phyloP scores from a whole-genome alignment of 2,888 invertebrate species.

The Hydrotaea diabolus region DNA sequence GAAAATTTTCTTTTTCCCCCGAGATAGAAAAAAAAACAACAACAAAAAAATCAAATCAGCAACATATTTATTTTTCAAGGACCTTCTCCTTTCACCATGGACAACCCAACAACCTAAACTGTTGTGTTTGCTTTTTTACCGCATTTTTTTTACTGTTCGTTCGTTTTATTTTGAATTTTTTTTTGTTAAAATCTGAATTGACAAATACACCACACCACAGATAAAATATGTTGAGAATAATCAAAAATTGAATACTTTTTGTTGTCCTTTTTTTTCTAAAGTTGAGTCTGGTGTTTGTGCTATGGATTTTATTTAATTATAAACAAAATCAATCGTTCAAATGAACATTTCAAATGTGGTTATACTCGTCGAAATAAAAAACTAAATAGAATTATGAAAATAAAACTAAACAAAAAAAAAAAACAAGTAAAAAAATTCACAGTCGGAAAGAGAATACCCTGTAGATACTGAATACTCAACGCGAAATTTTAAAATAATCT shows the following conservation, averaged over 20 bases:
- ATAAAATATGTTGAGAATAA: neutral
- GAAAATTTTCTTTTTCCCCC: slow-evolving; percentile 11
- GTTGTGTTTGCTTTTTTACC: neutral
- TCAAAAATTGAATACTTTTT: neutral
- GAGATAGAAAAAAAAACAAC: neutral
- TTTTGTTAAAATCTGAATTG: neutral
- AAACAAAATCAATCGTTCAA: neutral
- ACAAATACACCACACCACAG: neutral
- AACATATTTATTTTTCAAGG: neutral
- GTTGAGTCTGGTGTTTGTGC: neutral
- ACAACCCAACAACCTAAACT: neutral
- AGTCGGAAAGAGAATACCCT: too few species aligned
- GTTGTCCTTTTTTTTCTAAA: too few species aligned
- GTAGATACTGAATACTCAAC: too few species aligned
- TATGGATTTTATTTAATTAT: neutral
- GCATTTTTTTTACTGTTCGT: neutral
- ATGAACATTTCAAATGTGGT: neutral
- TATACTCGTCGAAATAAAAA: too few species aligned
- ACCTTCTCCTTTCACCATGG: too few species aligned
- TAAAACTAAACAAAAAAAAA: too few species aligned
- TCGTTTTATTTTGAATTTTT: neutral
- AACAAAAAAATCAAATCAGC: neutral
- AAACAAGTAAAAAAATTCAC: too few species aligned
- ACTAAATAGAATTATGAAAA: too few species aligned
- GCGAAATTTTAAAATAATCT: too few species aligned